Evolutionary conservation across 1,140 invertebrate species (phyloP), one percentile per base, ranked within the genome.

Genomic region (Helicoverpa zea): DNA sequence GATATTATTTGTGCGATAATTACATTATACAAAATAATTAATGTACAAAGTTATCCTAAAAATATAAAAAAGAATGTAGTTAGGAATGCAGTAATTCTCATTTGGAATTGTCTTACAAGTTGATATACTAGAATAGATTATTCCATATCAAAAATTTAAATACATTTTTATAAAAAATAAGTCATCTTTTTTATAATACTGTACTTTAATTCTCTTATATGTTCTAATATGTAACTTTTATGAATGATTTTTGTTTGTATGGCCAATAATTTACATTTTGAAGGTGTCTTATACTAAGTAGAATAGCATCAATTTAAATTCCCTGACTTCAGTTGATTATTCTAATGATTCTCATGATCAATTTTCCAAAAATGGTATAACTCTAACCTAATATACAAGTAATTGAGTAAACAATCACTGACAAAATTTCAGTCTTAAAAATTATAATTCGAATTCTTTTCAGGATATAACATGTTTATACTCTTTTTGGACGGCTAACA

Each of bases 401-500:
- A 81, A 77, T 78, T 68, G 72, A 82, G 72, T 84, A 54, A 80
- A 83, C 64, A 85, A 84, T 83, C 81, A 80, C 83, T 84, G 80
- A 83, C 59, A 81, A 86, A 86, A 83, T 89, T 79, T 93, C 93
- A 94, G 93, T 93, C 92, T 93, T 90, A 82, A 85, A 82, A 73
- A 81, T 81, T 83, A 81, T 79, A 23, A 89, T 66, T 64, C 18
- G 9, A 9, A 43, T 43, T 43, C 35, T 43, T 43, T 87, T 88
- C 73, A 79, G 51, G 74, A 82, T 66, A 83, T 54, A 54, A 77
- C 43, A 79, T 68, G 58, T 95, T 43, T 95, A 97, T 91, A 97
- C 97, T 94, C 96, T 95, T 96, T 98, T 98, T 91, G 97, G 96
- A 91, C 98, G 98, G 85, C 97, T 97, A 58, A 98, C 96, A 86